Percentiles rank a stretch among this genome's conserved stretches.
Evolutionary conservation across 2,113 vertebrate genomes (phyloP).

Genomic region (Eleginops maclovinus): DNA sequence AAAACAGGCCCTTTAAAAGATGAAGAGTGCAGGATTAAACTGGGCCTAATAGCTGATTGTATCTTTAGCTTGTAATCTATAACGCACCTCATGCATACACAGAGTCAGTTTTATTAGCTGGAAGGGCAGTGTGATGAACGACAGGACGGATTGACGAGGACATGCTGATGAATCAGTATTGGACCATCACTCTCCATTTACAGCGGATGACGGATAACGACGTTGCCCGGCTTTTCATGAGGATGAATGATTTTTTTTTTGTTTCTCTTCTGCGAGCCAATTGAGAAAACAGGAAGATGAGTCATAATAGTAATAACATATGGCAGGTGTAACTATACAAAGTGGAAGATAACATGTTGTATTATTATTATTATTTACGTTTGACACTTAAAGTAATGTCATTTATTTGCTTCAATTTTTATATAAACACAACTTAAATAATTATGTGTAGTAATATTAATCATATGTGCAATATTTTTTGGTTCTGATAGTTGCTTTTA

Average conservation of each 20-base stretch:
- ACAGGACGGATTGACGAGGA: conserved; percentile 59
- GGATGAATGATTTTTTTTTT: conserved; percentile 59
- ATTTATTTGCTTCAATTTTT: background rate
- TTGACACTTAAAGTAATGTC: background rate
- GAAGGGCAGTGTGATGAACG: conserved; percentile 68
- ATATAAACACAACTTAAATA: background rate
- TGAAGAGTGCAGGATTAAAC: background rate
- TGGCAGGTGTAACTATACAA: background rate
- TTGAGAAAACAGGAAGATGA: conserved; percentile 50
- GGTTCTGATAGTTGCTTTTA: too few relatives aligned
- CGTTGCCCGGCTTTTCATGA: conserved; percentile 43
- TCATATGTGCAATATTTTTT: too few relatives aligned
- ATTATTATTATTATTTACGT: conserved; percentile 25
- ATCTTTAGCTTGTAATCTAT: conserved; percentile 55
- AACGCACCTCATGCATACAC: conserved; percentile 27
- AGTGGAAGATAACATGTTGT: background rate
- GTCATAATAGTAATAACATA: conserved; percentile 25
- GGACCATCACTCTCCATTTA: conserved; percentile 77
- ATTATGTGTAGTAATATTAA: too few relatives aligned
- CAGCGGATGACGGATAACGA: conserved; percentile 71
- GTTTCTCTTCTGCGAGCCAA: conserved; percentile 28
- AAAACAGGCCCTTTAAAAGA: background rate
- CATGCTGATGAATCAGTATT: conserved; percentile 76
- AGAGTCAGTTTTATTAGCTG: conserved; percentile 39
- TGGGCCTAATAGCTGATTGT: conserved; percentile 21